Evolutionary conservation across 2,888 invertebrate genomes (phyloP).

Genomic region (Agrotis clavis): DNA sequence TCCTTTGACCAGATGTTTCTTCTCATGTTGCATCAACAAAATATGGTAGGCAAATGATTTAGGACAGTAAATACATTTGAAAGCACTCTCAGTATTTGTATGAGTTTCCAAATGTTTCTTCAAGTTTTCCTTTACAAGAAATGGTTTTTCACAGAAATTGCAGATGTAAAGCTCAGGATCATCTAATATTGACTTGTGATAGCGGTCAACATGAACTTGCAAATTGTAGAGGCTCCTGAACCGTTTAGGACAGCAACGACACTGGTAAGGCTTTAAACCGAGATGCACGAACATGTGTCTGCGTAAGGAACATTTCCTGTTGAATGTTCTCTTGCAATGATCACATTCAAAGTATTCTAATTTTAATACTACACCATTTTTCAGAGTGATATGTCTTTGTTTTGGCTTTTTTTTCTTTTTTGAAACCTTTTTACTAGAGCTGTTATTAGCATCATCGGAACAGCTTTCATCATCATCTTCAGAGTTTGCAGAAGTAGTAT

Average conservation of each 20-base stretch:
- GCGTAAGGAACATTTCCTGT: slow-evolving; percentile 92
- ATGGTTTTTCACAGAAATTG: slow-evolving; percentile 94
- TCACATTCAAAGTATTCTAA: slow-evolving; percentile 87
- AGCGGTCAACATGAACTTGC: slow-evolving; percentile 92
- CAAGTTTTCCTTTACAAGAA: slow-evolving; percentile 94
- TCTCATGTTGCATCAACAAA: slow-evolving; percentile 92
- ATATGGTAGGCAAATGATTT: slow-evolving; percentile 78
- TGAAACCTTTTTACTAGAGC: slow-evolving; percentile 12
- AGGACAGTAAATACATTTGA: slow-evolving; percentile 93
- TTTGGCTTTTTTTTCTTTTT: slow-evolving; percentile 49
- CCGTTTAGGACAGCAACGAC: slow-evolving; percentile 92
- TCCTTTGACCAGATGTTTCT: slow-evolving; percentile 94
- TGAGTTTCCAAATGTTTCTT: slow-evolving; percentile 94
- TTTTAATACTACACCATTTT: slow-evolving; percentile 72
- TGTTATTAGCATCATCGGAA: slow-evolving; percentile 6
- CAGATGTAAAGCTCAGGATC: slow-evolving; percentile 92
- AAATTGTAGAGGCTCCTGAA: slow-evolving; percentile 93
- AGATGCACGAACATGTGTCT: slow-evolving; percentile 93
- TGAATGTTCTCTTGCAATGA: slow-evolving; percentile 92
- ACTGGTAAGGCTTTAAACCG: slow-evolving; percentile 92
- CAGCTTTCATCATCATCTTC: slow-evolving; percentile 1
- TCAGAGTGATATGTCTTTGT: slow-evolving; percentile 68
- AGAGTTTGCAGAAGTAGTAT: slow-evolving; percentile 4
- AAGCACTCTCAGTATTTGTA: slow-evolving; percentile 84
- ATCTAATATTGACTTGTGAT: slow-evolving; percentile 83